Conservation (phyloP, 2,113 vertebrate genomes). For the Gallinago jamesoni region DNA sequence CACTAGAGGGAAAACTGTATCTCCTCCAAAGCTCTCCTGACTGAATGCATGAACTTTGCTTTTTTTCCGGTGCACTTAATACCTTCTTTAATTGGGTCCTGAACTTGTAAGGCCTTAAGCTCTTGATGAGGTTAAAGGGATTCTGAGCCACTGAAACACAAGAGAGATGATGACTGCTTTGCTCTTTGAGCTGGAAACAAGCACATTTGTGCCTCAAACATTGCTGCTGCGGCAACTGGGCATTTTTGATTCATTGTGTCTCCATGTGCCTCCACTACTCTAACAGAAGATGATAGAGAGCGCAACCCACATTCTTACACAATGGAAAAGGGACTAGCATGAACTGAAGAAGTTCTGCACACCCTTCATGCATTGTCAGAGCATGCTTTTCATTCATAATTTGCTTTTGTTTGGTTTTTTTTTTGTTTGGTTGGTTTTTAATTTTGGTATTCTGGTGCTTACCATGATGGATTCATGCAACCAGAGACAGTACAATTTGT, state of each 20-base stretch:
- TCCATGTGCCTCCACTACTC: fast-evolving
- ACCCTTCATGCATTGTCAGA: not conserved
- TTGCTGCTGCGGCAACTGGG: not conserved
- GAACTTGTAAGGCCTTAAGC: not conserved
- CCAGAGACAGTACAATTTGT: not conserved
- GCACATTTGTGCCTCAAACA: not conserved
- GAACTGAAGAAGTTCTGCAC: not conserved
- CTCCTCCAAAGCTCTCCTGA: not conserved
- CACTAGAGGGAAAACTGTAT: not conserved
- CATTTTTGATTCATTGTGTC: not conserved
- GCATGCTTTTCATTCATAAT: not conserved
- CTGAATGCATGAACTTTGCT: not conserved
- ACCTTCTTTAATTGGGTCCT: not conserved
- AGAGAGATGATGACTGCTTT: not conserved
- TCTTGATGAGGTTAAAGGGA: not conserved
- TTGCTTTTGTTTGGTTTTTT: not conserved
- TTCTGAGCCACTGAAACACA: not conserved
- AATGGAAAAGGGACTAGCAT: not conserved
- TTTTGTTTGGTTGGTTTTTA: not conserved
- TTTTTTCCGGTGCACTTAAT: not conserved
- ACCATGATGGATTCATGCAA: not conserved
- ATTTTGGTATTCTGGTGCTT: not conserved
- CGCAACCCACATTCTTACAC: not conserved
- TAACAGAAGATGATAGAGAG: not conserved
- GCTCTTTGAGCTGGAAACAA: not conserved